Percentiles rank a stretch among this genome's conserved stretches.
Evolutionary conservation across 2,797 vertebrate species (phyloP).

Genomic region (Heteromormyrus szaboi): DNA sequence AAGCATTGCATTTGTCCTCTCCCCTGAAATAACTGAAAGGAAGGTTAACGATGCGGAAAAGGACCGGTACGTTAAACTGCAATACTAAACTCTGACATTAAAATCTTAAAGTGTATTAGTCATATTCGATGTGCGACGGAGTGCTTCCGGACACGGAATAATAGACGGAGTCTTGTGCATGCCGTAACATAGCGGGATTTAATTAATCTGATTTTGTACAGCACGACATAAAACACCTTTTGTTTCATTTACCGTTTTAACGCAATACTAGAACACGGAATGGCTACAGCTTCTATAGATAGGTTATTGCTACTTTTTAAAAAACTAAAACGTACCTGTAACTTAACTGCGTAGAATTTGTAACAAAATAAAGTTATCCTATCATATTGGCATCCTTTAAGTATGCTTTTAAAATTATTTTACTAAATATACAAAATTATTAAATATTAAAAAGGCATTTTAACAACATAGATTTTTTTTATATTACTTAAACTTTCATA

Average conservation of each 20-base stretch:
- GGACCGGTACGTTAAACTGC: background rate
- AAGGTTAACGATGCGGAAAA: background rate
- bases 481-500: background rate
- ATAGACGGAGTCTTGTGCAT: background rate
- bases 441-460: slow-evolving; percentile 18
- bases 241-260: background rate
- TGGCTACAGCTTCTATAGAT: background rate
- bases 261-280: background rate
- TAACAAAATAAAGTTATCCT: background rate
- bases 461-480: background rate
- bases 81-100: background rate
- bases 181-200: background rate
- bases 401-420: slow-evolving; percentile 1
- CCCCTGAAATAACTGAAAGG: background rate
- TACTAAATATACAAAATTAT: slow-evolving; percentile 12
- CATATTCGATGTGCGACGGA: background rate
- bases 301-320: slow-evolving; percentile 15
- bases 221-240: background rate
- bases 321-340: background rate
- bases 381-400: background rate
- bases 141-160: background rate
- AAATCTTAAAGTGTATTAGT: background rate
- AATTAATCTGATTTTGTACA: slow-evolving; percentile 6
- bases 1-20: background rate
- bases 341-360: background rate